Percentiles rank a stretch among this genome's conserved stretches.
These are phyloP conservation scores for Drepanosiphum platanoidis DNA, from an alignment of 2,888 invertebrate species.

Conservation along the genomic window DNA sequence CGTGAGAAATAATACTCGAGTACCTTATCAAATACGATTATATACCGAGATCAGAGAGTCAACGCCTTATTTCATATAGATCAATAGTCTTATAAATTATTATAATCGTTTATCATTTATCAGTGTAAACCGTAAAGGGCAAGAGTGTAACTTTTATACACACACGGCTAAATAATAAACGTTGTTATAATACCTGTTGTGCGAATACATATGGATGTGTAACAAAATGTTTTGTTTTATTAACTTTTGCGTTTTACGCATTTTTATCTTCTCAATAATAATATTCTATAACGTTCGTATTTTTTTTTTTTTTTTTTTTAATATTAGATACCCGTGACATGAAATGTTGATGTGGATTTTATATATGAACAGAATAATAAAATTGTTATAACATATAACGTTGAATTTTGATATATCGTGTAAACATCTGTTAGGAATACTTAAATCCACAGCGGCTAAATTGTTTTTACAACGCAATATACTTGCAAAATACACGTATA, in stretches of 20 bases:
- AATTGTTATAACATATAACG: constrained; percentile 10
- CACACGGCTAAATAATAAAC: constrained; percentile 3
- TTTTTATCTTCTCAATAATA: constrained; percentile 22
- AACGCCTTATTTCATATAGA: no score
- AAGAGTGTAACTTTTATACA: background rate
- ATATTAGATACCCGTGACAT: constrained; percentile 34
- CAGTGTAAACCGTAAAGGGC: no score
- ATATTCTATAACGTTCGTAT: constrained; percentile 16
- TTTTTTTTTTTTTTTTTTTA: constrained; percentile 28
- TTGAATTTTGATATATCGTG: constrained; percentile 7
- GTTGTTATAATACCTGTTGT: constrained; percentile 4
- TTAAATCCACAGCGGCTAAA: background rate
- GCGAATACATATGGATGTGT: background rate
- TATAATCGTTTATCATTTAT: no score
- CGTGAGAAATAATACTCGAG: no score
- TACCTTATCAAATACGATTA: no score
- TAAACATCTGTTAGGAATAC: constrained; percentile 13
- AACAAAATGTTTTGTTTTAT: constrained; percentile 1
- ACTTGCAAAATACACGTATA: background rate
- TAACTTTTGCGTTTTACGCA: constrained; percentile 7
- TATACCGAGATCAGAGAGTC: no score
- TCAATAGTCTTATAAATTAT: background rate
- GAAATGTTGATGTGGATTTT: constrained; percentile 18
- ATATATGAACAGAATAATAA: constrained; percentile 15
- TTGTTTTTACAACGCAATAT: background rate